Evolutionary conservation across 2,888 invertebrate species (phyloP).

Genomic region (Agriopis leucophaearia): DNA sequence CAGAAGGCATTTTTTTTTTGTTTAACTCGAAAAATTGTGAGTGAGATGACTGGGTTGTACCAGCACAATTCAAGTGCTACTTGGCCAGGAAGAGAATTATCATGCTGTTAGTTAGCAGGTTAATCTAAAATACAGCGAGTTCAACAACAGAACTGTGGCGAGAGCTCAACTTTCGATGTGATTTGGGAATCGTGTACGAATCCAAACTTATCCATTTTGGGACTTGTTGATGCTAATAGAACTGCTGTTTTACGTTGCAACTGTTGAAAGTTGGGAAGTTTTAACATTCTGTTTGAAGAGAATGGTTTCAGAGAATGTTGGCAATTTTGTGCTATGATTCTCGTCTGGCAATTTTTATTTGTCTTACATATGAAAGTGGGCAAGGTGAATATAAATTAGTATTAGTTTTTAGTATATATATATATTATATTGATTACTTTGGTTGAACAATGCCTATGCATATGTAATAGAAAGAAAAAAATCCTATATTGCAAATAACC

Average conservation of each 20-base stretch:
- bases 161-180: constrained; percentile 36
- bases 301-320: not conserved
- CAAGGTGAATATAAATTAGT: not conserved
- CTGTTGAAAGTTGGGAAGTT: constrained; percentile 19
- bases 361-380: not conserved
- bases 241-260: constrained; percentile 25
- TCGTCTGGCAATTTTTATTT: not conserved
- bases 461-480: no score
- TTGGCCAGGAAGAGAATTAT: not conserved
- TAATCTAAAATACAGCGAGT: constrained; percentile 47
- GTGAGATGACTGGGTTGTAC: not conserved
- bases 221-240: constrained; percentile 41
- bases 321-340: not conserved
- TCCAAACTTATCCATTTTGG: constrained; percentile 32
- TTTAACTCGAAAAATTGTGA: not conserved
- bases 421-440: not conserved
- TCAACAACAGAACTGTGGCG: constrained; percentile 36
- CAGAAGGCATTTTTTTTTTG: not conserved
- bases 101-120: constrained; percentile 20
- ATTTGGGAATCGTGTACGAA: constrained; percentile 35
- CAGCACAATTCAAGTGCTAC: not conserved
- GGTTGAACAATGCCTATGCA: no score
- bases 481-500: no score
- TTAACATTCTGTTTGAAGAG: constrained; percentile 16
- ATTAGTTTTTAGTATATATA: not conserved